These are phyloP conservation scores for Pachymerium ferrugineum DNA, from an alignment of 2,888 invertebrate genomes.

Conservation along the genomic window DNA sequence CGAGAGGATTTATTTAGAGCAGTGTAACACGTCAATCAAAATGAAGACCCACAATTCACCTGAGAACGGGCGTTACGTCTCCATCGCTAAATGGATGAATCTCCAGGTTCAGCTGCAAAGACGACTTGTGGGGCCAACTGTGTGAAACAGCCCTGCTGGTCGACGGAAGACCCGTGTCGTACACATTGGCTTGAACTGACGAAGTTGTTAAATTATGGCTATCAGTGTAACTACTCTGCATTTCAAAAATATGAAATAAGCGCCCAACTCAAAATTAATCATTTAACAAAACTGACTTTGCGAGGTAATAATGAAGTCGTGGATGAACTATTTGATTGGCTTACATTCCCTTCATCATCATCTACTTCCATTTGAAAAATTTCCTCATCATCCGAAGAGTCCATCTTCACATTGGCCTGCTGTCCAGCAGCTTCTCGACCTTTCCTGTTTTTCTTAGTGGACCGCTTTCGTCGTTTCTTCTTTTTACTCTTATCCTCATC, in stretches of 20 bases:
- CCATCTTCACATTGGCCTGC: not conserved
- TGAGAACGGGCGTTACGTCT: constrained; percentile 66
- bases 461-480: constrained; percentile 42
- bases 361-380: constrained; percentile 40
- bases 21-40: not conserved
- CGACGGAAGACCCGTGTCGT: not conserved
- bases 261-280: not conserved
- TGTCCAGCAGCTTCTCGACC: constrained; percentile 36
- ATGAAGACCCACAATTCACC: constrained; percentile 49
- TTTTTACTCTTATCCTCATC: constrained; percentile 39
- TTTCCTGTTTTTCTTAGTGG: constrained; percentile 29
- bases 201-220: not conserved
- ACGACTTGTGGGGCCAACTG: constrained; percentile 30
- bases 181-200: not conserved
- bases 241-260: not conserved
- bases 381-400: constrained; percentile 37
- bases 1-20: not conserved
- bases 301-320: constrained; percentile 28
- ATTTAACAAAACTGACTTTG: not conserved
- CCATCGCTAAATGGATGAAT: constrained; percentile 91
- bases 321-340: constrained; percentile 35
- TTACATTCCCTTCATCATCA: constrained; percentile 36
- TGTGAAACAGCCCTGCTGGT: constrained; percentile 12
- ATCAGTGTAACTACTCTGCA: not conserved
- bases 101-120: constrained; percentile 49